Percentiles rank a stretch among this genome's conserved stretches.
Conservation (phyloP, 2,797 vertebrate genomes). For the Lacerta agilis region DNA sequence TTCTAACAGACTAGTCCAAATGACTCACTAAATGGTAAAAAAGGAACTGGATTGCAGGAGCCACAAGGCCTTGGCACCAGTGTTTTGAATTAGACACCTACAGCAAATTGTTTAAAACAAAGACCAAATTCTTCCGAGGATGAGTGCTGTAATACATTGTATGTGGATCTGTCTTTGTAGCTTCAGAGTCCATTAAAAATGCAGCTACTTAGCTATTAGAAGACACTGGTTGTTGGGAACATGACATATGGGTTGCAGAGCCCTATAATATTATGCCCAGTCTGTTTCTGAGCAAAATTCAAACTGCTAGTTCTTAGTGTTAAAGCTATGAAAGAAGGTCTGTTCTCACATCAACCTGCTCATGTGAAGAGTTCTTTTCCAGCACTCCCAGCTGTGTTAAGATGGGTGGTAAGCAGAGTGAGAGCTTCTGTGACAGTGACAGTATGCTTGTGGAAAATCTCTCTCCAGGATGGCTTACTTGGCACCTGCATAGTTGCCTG, state of each 20-base stretch:
- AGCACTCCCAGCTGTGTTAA: neutral
- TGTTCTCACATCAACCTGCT: neutral
- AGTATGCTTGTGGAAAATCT: neutral
- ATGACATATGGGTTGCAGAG: neutral
- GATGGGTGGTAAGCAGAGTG: neutral
- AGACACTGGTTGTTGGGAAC: neutral
- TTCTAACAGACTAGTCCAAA: neutral
- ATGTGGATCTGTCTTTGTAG: neutral
- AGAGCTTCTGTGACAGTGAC: neutral
- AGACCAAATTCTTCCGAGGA: neutral
- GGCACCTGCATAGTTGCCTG: neutral
- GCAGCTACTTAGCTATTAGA: neutral
- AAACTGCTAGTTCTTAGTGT: neutral
- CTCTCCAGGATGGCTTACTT: neutral
- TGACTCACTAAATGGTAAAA: rapidly evolving
- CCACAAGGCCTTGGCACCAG: neutral
- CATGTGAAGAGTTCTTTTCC: neutral
- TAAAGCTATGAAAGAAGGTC: neutral
- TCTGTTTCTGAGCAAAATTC: neutral
- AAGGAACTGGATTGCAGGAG: neutral
- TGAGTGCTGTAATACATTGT: neutral
- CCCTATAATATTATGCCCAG: neutral
- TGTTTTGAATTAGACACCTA: neutral
- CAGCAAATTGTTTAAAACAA: neutral
- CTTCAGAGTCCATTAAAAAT: neutral